Percentiles rank a stretch among this genome's conserved stretches.
These are phyloP conservation scores for Lepilemur septentrionalis DNA, from an alignment of 2,797 vertebrate species.

Conservation along the genomic window DNA sequence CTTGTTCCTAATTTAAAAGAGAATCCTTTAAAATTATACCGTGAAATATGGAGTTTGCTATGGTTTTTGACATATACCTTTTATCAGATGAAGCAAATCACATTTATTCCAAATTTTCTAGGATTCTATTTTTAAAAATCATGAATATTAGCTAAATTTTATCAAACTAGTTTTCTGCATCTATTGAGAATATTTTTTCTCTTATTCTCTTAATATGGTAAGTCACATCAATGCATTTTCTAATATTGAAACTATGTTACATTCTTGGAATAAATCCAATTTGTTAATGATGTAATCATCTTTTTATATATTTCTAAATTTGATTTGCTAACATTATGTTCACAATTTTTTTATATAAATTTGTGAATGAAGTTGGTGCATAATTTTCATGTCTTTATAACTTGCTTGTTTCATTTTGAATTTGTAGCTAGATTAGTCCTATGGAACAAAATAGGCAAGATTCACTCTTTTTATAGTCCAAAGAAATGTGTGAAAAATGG, in stretches of 20 bases:
- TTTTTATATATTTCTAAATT: neutral
- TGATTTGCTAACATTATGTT: neutral
- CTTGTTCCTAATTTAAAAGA: neutral
- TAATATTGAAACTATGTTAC: neutral
- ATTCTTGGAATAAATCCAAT: neutral
- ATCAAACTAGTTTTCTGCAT: neutral
- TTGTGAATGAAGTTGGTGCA: neutral
- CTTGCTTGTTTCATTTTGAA: neutral
- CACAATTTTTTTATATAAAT: neutral
- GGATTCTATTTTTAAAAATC: conserved; percentile 36
- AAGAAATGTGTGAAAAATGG: neutral
- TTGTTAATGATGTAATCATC: neutral
- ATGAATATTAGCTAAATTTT: neutral
- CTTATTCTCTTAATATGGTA: neutral
- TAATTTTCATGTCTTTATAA: neutral
- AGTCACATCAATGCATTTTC: neutral
- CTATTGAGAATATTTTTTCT: neutral
- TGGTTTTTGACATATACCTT: neutral
- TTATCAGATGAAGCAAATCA: conserved; percentile 36
- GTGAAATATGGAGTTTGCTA: neutral
- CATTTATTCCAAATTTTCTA: conserved; percentile 28
- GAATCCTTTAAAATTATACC: neutral
- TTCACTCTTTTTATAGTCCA: neutral
- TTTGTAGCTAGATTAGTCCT: neutral
- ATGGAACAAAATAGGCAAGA: neutral